Evolutionary conservation across 2,888 invertebrate genomes (phyloP).

Genomic region (Spodoptera picta): DNA sequence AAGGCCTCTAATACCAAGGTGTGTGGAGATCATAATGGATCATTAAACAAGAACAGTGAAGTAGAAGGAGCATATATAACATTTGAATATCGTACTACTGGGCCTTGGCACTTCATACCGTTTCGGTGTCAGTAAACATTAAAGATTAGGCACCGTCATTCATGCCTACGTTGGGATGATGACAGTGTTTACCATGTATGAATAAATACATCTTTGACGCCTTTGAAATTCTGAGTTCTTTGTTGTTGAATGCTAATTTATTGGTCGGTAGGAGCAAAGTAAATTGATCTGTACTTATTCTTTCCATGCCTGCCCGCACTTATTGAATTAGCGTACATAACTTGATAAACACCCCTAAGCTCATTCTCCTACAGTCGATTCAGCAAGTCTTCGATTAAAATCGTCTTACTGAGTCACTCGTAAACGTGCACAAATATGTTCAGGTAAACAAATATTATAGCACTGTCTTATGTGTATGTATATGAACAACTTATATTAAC

Average conservation of each 20-base stretch:
- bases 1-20: background rate
- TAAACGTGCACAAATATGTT: background rate
- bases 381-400: constrained; percentile 51
- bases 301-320: constrained; percentile 15
- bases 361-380: constrained; percentile 25
- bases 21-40: constrained; percentile 13
- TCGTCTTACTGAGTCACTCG: constrained; percentile 22
- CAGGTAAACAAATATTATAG: background rate
- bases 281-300: constrained; percentile 16
- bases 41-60: constrained; percentile 17
- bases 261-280: constrained; percentile 15
- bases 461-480: background rate
- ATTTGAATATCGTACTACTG: background rate
- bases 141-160: constrained; percentile 25
- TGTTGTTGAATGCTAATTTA: constrained; percentile 15
- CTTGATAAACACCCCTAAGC: constrained; percentile 46
- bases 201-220: constrained; percentile 8
- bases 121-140: constrained; percentile 21
- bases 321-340: constrained; percentile 36
- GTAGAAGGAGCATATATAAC: constrained; percentile 12
- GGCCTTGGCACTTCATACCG: constrained; percentile 7
- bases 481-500: no score
- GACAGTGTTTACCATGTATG: constrained; percentile 14
- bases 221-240: constrained; percentile 4
- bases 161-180: constrained; percentile 14